Evolutionary conservation across 1,140 invertebrate genomes (phyloP), one percentile per base, ranked within the genome.

Genomic region (Phenacoccus solenopsis): DNA sequence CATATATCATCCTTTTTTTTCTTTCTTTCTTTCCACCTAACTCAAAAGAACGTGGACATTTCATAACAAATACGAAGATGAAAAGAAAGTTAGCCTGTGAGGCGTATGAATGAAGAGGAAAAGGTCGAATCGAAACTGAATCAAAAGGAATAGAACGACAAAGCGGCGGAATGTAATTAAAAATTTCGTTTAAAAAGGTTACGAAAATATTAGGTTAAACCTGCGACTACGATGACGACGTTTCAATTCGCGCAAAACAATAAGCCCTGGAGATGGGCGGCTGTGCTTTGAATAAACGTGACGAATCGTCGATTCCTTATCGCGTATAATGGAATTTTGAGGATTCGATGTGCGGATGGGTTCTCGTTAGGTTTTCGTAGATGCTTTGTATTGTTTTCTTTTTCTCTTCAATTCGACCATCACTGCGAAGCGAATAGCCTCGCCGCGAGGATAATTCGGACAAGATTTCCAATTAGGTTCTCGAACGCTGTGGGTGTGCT

Each of bases 41-140:
- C 13, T 49, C 5, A 49, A 49, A 49, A 49, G 12, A 49, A 49
- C 16, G 38, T n/a, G 38, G 38, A 49, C 38, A 49, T 49, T 49
- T 49, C 20, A 49, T 49, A 49, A 16, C 13, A 7, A 32, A 32
- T 32, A 32, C 30, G 30, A 49, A 49, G 38, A 4, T n/a, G 38
- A 49, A 49, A 49, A 49, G 38, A 49, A 49, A 49, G 38, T 49
- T 49, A 49, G 38, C 38, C 38, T 49, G 38, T n/a, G 38, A 49
- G 30, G 38, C 38, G 38, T 49, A 10, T n/a, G 16, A 32, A 13
- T 32, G 38, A n/a, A 49, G 38, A 49, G 16, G 38, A n/a, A n/a
- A 49, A 49, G 20, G 2, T 10, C 5, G 38, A n/a, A 10, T 49
- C 38, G 38, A 9, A n/a, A 49, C 13, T 16, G 20, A 10, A 32